A percentile compares a stretch with the other conserved stretches of the same genome.
Evolutionary conservation across 2,797 vertebrate species (phyloP).

Genomic region (Triplophysa bombifrons): DNA sequence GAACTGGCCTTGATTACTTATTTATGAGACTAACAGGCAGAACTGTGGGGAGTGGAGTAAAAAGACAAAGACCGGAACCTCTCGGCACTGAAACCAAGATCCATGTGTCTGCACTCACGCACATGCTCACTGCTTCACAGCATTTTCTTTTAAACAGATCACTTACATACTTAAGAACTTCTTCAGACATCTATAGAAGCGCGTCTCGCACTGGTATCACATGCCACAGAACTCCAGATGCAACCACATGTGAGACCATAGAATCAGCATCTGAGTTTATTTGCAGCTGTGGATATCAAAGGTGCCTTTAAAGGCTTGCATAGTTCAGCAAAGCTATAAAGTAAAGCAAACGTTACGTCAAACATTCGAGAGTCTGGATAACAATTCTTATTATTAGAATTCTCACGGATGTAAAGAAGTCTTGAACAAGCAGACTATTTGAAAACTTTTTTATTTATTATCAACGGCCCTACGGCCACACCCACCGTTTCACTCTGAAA

Average conservation of each 20-base stretch:
- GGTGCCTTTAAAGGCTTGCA: not conserved
- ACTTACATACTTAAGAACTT: conserved; percentile 14
- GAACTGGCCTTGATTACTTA: conserved; percentile 76
- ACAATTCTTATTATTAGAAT: too few species aligned
- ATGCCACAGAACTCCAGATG: not conserved
- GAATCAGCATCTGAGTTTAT: conserved; percentile 15
- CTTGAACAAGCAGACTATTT: conserved; percentile 55
- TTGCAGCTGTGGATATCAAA: not conserved
- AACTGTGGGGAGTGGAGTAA: conserved; percentile 63
- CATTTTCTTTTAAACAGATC: conserved; percentile 8
- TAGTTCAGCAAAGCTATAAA: not conserved
- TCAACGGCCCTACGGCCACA: conserved; percentile 71
- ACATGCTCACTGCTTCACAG: conserved; percentile 3
- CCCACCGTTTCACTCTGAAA: conserved; percentile 71
- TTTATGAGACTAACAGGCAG: conserved; percentile 71
- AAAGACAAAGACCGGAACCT: conserved; percentile 56
- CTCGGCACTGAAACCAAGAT: conserved; percentile 41
- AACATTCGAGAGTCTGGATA: too few species aligned
- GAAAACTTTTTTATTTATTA: conserved; percentile 78
- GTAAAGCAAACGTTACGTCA: not conserved
- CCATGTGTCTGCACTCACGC: conserved; percentile 29
- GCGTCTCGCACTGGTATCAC: not conserved
- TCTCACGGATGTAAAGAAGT: not conserved
- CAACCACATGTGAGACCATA: not conserved
- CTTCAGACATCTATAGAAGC: conserved; percentile 3